Evolutionary conservation across 2,797 vertebrate genomes (phyloP).

Genomic region (Aldrovandia affinis): DNA sequence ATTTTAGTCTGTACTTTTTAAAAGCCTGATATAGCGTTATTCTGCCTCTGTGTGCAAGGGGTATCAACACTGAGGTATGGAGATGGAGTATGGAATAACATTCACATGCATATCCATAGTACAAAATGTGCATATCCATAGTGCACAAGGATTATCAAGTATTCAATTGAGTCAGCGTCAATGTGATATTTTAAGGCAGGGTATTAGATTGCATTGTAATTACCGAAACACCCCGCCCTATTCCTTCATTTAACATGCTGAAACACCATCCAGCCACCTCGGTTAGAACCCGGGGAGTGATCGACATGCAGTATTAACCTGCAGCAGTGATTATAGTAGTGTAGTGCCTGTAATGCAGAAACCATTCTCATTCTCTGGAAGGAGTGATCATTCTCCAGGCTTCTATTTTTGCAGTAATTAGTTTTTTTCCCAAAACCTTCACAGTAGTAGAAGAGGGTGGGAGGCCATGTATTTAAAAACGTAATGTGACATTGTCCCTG

Average conservation of each 20-base stretch:
- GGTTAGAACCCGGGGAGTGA: neutral
- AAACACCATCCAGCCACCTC: slow-evolving; percentile 16
- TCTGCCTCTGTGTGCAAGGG: neutral
- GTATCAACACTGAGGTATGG: neutral
- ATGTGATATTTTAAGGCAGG: slow-evolving; percentile 36
- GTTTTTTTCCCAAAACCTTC: neutral
- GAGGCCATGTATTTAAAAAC: neutral
- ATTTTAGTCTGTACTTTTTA: neutral
- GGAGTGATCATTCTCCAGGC: neutral
- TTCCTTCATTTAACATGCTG: slow-evolving; percentile 23
- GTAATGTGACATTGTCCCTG: neutral
- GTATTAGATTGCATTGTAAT: slow-evolving; percentile 66
- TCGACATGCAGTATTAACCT: neutral
- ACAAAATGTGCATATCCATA: slow-evolving; percentile 8
- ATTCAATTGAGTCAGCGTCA: slow-evolving; percentile 8
- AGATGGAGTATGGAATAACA: neutral
- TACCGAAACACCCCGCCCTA: slow-evolving; percentile 49
- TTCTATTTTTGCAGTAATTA: neutral
- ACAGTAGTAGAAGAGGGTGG: neutral
- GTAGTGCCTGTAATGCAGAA: neutral
- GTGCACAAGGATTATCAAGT: slow-evolving; percentile 12
- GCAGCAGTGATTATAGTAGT: neutral
- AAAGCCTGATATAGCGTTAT: neutral
- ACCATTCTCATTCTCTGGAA: neutral
- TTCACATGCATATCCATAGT: neutral